Evolutionary conservation across 2,797 vertebrate genomes (phyloP), one percentile per base, ranked within the genome.

Genomic region (Scomberomorus guttatus): DNA sequence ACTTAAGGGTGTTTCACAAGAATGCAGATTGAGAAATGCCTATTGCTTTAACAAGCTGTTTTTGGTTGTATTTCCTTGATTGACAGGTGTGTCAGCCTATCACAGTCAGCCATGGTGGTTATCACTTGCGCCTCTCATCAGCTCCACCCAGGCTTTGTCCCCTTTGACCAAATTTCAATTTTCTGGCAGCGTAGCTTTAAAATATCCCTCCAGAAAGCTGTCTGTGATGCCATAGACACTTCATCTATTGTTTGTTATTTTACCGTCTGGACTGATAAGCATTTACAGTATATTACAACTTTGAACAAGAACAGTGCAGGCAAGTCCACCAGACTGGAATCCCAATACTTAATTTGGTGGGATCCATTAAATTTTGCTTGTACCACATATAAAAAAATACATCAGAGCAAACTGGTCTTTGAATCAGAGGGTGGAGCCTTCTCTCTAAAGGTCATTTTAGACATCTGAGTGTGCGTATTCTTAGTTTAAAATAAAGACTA

Each of bases 401-500:
- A 12, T 7, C 22, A 74, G n/a, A 50, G 52, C 25, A 39, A 24
- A 48, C 50, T n/a, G 27, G 52, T 44, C 12, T 50, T 39, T 50
- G 37, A 52, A 27, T 37, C 22, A 6, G 14, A 34, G 39, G 27
- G 22, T 25, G 22, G 46, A 54, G n/a, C 62, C 13, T 24, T 52
- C 60, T 8, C 22, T 66, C 39, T 42, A 42, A 42, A 42, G 14
- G 71, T 13, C 51, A 1, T 4, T 50, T 22, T 48, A 32, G 58
- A 68, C 66, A 64, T 74, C 13, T 29, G 24, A 18, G 61, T 57
- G 70, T 65, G 71, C 55, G 32, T 60, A 34, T 54, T 52, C 22
- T 34, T 6, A 63, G 56, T 61, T 22, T 27, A n/a, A 67, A 62
- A 39, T 51, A 67, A 67, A 75, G 17, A 18, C 9, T 62, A 55